Percentiles rank a stretch among this genome's conserved stretches.
These are phyloP conservation scores for Syrrhaptes paradoxus DNA, from an alignment of 2,113 vertebrate genomes.

Conservation along the genomic window DNA sequence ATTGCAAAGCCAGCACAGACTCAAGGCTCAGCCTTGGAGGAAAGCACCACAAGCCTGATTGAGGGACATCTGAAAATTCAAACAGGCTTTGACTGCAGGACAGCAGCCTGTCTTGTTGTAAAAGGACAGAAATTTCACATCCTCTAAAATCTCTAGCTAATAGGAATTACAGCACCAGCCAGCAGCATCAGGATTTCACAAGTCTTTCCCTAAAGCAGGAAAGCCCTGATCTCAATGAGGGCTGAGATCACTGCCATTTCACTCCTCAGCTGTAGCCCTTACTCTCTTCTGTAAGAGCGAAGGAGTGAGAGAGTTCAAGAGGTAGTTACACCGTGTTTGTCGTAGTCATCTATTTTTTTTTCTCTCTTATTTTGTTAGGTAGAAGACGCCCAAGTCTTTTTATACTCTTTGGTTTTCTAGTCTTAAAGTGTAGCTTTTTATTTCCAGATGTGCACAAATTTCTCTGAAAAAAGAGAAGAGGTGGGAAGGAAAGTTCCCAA, in stretches of 20 bases:
- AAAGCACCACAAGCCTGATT: background rate
- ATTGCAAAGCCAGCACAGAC: background rate
- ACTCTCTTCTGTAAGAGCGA: background rate
- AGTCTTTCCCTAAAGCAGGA: background rate
- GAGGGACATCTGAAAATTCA: background rate
- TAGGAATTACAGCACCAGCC: background rate
- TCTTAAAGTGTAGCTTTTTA: background rate
- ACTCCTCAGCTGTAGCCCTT: background rate
- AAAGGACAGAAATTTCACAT: background rate
- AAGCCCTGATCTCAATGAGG: background rate
- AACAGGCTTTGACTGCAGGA: background rate
- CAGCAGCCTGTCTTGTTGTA: background rate
- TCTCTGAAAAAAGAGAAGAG: background rate
- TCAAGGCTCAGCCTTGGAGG: background rate
- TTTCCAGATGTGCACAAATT: background rate
- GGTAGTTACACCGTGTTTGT: background rate
- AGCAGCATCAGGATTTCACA: background rate
- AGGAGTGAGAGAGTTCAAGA: background rate
- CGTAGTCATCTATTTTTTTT: background rate
- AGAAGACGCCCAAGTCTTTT: background rate
- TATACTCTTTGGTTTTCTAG: background rate
- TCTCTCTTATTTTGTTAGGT: background rate
- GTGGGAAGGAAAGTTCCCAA: background rate
- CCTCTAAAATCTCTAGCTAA: background rate
- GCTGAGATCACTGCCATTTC: background rate